phyloP scores from a whole-genome alignment of 2,888 invertebrate genomes.

The Pristionchus fissidentatus region DNA sequence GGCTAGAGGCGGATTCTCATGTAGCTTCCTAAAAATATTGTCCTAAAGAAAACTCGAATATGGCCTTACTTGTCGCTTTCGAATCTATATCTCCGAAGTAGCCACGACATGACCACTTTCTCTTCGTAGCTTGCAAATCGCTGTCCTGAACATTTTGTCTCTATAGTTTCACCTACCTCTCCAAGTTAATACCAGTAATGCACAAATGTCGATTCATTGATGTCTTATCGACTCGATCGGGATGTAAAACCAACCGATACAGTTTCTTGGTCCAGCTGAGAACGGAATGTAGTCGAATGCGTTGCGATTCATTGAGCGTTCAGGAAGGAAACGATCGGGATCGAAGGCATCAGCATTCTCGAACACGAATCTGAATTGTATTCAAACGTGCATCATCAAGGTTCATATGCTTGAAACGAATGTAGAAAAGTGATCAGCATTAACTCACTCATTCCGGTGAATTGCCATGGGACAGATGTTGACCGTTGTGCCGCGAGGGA shows the following conservation, averaged over 20 bases:
- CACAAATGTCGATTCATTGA: too few relatives aligned
- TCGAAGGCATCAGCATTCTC: conserved; percentile 25
- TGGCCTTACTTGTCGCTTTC: conserved; percentile 18
- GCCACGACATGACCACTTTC: conserved; percentile 75
- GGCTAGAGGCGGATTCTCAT: conserved; percentile 29
- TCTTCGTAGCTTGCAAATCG: conserved; percentile 77
- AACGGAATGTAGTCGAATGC: conserved; percentile 72
- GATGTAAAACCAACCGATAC: too few relatives aligned
- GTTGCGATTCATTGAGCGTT: conserved; percentile 56
- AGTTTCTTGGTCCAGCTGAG: conserved; percentile 72
- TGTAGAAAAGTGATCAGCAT: background rate
- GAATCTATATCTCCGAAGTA: conserved; percentile 66
- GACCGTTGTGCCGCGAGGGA: background rate
- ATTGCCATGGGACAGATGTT: conserved; percentile 29
- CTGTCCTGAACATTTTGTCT: conserved; percentile 76
- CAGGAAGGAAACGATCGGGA: conserved; percentile 41
- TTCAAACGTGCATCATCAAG: too few relatives aligned
- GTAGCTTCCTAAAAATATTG: conserved; percentile 18
- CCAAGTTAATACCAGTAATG: too few relatives aligned
- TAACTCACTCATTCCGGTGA: conserved; percentile 39
- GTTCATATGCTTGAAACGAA: too few relatives aligned
- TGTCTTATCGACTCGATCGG: too few relatives aligned
- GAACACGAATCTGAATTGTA: background rate
- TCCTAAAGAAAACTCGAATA: background rate
- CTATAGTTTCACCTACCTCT: too few relatives aligned